phyloP scores from a whole-genome alignment of 2,888 invertebrate species.

The Dryocosmus kuriphilus region DNA sequence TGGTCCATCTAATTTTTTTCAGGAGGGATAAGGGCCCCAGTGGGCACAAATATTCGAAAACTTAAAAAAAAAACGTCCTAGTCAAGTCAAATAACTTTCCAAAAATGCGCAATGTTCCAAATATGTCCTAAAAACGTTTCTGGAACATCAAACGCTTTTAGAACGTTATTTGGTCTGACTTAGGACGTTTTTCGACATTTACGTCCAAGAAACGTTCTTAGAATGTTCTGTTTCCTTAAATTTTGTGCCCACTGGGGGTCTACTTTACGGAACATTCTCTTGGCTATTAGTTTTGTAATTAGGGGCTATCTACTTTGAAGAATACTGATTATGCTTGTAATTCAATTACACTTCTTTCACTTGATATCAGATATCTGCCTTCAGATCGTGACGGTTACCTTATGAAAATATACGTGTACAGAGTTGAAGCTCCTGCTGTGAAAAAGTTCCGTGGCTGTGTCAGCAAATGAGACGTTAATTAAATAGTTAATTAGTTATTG shows the following conservation, averaged over 20 bases:
- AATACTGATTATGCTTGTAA: background rate
- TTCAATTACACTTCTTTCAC: conserved; percentile 6
- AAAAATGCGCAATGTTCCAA: no score
- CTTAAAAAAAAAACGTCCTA: no score
- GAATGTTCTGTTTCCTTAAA: no score
- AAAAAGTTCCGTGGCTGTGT: conserved; percentile 13
- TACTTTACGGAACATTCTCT: background rate
- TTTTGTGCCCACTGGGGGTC: no score
- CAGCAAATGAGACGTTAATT: conserved; percentile 57
- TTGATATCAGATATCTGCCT: conserved; percentile 27
- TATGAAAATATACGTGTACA: conserved; percentile 8
- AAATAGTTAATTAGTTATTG: conserved; percentile 44
- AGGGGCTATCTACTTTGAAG: background rate
- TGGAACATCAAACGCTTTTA: no score
- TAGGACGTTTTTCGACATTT: no score
- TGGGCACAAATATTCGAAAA: no score
- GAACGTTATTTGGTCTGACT: no score
- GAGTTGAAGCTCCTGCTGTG: conserved; percentile 11
- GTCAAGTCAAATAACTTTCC: no score
- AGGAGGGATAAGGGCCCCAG: background rate
- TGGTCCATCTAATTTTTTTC: conserved; percentile 11
- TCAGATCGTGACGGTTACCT: background rate
- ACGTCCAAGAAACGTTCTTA: no score
- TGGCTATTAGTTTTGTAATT: background rate
- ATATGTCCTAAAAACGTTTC: no score